phyloP scores from a whole-genome alignment of 92 coral and sea anemone genomes.

The Umimayanthus kanabou region DNA sequence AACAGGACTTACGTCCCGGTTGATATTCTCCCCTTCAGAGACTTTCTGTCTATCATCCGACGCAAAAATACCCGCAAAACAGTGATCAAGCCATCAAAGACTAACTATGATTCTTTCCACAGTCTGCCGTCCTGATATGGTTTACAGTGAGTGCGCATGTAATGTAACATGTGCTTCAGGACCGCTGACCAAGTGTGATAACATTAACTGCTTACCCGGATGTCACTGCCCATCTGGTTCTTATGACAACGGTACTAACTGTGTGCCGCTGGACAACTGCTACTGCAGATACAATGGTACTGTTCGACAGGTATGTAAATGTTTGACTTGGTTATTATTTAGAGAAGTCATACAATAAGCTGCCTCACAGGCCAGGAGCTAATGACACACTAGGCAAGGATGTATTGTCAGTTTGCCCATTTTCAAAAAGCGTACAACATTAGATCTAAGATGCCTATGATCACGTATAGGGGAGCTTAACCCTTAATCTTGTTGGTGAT shows the following conservation, averaged over 20 bases:
- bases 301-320: constrained; percentile 50
- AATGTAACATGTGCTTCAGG: constrained; percentile 57
- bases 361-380: not conserved
- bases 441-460: too few species aligned
- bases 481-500: too few species aligned
- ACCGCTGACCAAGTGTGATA: constrained; percentile 36
- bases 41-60: too few species aligned
- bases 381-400: too few species aligned
- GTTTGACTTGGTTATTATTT: not conserved
- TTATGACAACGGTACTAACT: constrained; percentile 65
- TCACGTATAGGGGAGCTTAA: too few species aligned
- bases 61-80: too few species aligned
- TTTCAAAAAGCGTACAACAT: too few species aligned
- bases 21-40: too few species aligned
- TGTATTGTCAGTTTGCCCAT: too few species aligned
- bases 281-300: constrained; percentile 49
- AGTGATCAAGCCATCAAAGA: not conserved
- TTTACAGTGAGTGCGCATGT: constrained; percentile 62
- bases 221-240: constrained; percentile 70
- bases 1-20: too few species aligned
- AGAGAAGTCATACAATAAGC: not conserved
- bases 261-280: constrained; percentile 57
- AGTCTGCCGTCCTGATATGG: constrained; percentile 68
- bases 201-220: constrained; percentile 60
- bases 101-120: not conserved